Evolutionary conservation across 2,113 vertebrate genomes (phyloP), one percentile per base, ranked within the genome.

Genomic region (Gracilinanus agilis): DNA sequence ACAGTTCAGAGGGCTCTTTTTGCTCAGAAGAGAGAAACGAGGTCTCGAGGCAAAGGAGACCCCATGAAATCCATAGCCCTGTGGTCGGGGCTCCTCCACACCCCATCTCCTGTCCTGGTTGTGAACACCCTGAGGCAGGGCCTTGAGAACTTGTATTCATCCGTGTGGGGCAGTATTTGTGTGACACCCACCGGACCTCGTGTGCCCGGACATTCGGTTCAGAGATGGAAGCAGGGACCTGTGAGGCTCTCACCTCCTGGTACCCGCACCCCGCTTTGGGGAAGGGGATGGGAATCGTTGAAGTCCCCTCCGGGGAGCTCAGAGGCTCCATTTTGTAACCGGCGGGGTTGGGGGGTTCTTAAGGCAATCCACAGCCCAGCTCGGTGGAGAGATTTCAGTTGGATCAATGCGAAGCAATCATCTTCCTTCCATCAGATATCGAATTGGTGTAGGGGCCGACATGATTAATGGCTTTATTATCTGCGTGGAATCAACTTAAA

Each of bases 401-500:
- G 97, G 98, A 98, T 99, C 98, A 98, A 98, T 99, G 98, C 94
- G 98, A 89, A 98, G 98, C 98, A 98, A 99, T 99, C 98, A 98
- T 98, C 98, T 95, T 97, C 96, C 98, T n/a, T 98, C 98, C 97
- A 98, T 97, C 97, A 97, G 96, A 95, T 98, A 97, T 97, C 40
- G 98, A 98, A 97, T 96, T 92, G 92, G 21, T 89, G 95, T 83
- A 0, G 93, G 93, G 95, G 96, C 96, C 97, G 67, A 56, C 96
- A 98, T 99, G 98, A 99, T 98, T 98, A 99, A 99, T 98, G 94
- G 97, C 97, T 98, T 98, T 97, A 98, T 99, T 98, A 98, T 98
- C 97, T 97, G 92, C 0, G 7, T 96, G 90, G 95, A 96, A 97
- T 97, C 95, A 96, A 95, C 90, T 92, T 95, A 96, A 97, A 98